Evolutionary conservation across 2,113 vertebrate genomes (phyloP), one percentile per base, ranked within the genome.

Genomic region (Tricholaema leucomelas): DNA sequence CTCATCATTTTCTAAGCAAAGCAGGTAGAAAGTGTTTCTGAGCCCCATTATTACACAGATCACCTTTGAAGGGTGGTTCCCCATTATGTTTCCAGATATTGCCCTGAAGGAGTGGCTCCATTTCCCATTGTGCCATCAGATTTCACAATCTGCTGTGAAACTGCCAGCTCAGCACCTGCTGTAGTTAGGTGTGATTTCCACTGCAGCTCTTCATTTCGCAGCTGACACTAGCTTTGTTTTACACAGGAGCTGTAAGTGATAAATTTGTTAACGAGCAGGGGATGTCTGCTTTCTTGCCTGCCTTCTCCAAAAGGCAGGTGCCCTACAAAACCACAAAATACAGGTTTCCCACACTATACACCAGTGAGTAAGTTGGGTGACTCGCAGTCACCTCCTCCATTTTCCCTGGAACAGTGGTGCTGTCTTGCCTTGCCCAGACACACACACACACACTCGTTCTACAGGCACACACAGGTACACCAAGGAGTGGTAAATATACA

Each of bases 1-100:
- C 94, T 95, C 77, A 84, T 92, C 85, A 93, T 96, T 95, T 96
- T 96, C 91, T 95, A 96, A 85, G 92, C 94, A 95, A 96, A 96
- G 96, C 91, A 96, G 92, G 92, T 87, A 95, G 94, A 95, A 95
- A 96, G 93, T 95, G 86, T 56, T 93, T 76, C 88, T 94, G 85
- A 96, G 94, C 70, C 92, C 94, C 95, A 94, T 94, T 87, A 95
- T 96, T 94, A 95, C 88, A 70, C 25, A 36, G 95, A 92, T 93
- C 91, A 85, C 92, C 89, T 93, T 36, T 87, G 91, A 87, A 94
- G 96, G 94, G 93, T 89, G 91, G 93, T 1, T 95, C 92, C 93
- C 90, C 93, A 94, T 95, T 88, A 90, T 48, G 92, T 94, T 93
- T 94, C 91, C 93, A 94, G 95, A 93, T 96, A 93, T 82, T 95